Evolutionary conservation across 2,888 invertebrate species (phyloP).

Genomic region (Dusona sp.): DNA sequence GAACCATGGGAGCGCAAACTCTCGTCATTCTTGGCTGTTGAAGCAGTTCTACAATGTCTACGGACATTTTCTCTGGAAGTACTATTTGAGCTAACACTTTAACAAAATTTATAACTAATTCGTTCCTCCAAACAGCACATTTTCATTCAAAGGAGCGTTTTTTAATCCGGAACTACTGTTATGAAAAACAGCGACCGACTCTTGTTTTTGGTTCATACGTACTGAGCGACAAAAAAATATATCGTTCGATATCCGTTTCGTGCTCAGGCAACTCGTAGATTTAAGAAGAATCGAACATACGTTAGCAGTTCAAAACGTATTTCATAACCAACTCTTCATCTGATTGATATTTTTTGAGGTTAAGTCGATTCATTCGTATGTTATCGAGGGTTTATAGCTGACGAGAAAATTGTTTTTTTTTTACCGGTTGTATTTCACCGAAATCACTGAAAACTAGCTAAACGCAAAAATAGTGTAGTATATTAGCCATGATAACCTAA

Average conservation of each 20-base stretch:
- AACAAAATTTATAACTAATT: no score
- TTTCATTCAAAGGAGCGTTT: neutral
- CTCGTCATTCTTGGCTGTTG: conserved; percentile 87
- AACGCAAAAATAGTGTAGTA: no score
- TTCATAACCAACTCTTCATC: neutral
- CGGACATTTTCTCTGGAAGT: conserved; percentile 74
- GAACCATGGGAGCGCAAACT: conserved; percentile 98
- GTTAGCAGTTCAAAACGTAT: neutral
- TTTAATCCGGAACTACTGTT: neutral
- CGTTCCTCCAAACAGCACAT: no score
- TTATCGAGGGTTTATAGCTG: no score
- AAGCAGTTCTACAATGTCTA: conserved; percentile 89
- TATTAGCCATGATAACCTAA: no score
- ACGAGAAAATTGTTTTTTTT: no score
- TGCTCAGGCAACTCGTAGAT: neutral
- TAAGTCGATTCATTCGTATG: no score
- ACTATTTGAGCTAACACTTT: neutral
- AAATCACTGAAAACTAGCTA: no score
- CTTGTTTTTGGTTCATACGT: neutral
- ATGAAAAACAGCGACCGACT: neutral
- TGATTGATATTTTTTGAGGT: no score
- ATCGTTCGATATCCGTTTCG: neutral
- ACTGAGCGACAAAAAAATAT: neutral
- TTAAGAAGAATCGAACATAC: neutral
- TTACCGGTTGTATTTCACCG: no score